Evolutionary conservation across 35 echinoderm and acorn worm genomes (phyloP).

Genomic region (Hemicentrotus pulcherrimus): DNA sequence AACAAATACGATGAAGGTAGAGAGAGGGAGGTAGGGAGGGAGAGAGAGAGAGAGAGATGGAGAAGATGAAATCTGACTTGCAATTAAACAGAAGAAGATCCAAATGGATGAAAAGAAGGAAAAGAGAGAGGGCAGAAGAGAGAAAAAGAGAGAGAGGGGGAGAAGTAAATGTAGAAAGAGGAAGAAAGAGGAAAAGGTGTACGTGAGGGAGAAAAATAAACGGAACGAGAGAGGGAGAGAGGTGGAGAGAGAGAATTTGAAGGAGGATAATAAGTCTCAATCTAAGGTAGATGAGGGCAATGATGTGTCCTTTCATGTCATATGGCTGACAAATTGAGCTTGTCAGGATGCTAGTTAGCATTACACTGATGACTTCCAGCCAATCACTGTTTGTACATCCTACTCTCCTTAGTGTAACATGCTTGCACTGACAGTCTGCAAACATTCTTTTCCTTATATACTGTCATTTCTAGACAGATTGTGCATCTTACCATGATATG

Average conservation of each 20-base stretch:
- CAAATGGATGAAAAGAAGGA: no score
- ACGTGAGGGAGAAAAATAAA: not conserved
- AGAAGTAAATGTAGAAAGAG: no score
- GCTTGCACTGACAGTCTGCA: not conserved
- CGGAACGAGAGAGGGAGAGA: not conserved
- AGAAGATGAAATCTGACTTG: not conserved
- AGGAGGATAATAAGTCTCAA: not conserved
- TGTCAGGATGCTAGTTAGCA: constrained; percentile 10
- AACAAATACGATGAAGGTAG: not conserved
- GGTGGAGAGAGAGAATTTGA: not conserved
- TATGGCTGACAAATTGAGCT: constrained; percentile 3
- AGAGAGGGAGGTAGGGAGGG: not conserved
- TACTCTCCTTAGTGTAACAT: not conserved
- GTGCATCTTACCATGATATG: not conserved
- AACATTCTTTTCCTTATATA: not conserved
- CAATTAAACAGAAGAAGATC: not conserved
- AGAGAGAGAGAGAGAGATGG: not conserved
- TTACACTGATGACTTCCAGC: constrained; percentile 10
- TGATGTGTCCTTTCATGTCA: constrained; percentile 9
- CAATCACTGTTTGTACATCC: constrained; percentile 11
- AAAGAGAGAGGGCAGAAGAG: no score
- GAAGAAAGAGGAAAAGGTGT: no score
- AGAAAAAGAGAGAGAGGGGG: no score
- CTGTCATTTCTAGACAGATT: not conserved
- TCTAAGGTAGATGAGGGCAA: not conserved